Evolutionary conservation across 2,113 vertebrate genomes (phyloP).

Genomic region (Candoia aspera): DNA sequence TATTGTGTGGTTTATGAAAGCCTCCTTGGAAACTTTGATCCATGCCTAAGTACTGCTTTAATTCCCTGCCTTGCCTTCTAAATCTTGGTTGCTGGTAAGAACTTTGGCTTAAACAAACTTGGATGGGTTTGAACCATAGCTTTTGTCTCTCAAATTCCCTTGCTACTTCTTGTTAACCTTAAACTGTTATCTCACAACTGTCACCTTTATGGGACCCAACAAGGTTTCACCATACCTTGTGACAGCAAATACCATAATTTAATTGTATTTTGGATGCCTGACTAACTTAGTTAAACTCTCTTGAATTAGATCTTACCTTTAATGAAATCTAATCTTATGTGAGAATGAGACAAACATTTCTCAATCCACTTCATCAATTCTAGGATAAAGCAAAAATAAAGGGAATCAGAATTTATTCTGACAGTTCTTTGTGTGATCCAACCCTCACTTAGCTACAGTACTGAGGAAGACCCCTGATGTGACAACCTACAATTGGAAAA

Average conservation of each 20-base stretch:
- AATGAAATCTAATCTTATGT: not conserved
- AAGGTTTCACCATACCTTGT: not conserved
- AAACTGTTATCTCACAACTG: not conserved
- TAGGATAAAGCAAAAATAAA: not conserved
- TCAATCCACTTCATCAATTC: not conserved
- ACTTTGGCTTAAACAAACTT: not conserved
- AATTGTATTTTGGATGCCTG: not conserved
- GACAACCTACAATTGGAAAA: not conserved
- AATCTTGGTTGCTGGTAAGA: not conserved
- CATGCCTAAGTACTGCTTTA: not conserved
- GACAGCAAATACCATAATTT: not conserved
- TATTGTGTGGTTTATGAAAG: not conserved
- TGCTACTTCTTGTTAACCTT: not conserved
- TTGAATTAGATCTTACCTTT: not conserved
- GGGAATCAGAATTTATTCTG: not conserved
- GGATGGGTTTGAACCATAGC: not conserved
- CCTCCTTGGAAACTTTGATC: not conserved
- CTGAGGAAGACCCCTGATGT: not conserved
- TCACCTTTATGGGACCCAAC: not conserved
- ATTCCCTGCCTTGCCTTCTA: not conserved
- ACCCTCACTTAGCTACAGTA: not conserved
- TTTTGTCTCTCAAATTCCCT: not conserved
- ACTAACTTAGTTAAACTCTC: not conserved
- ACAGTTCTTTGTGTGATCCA: not conserved
- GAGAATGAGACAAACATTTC: not conserved